Base-by-base conservation (phyloP, 2,888 invertebrate genomes). In the Sericinus montela region DNA sequence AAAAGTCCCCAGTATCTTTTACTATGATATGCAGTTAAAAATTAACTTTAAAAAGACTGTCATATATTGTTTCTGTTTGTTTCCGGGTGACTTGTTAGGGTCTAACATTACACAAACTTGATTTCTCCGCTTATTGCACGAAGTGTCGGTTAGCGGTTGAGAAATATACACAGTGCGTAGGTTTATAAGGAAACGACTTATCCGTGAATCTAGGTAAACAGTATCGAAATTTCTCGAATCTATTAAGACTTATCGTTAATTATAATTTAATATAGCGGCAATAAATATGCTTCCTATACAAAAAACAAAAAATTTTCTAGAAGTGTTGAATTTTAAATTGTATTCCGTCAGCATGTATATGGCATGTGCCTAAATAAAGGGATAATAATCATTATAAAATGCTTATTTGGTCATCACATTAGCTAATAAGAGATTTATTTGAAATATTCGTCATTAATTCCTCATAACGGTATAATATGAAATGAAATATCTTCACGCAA, bases 161-260 rank as follows among this genome's bases (percentile, higher is more conserved):
- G 74, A 67, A 80, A 81, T 58, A 45, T 72, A 69, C 66, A 65
- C 66, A 65, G 70, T 65, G 58, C 58, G 59, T 69, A 60, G 57
- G 57, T 77, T 69, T 78, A 70, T 73, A 82, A 76, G 81, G 79
- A 74, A 80, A 75, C 62, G 48, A 48, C 58, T 55, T 53, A 48
- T 52, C 51, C 53, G 54, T 60, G 54, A 55, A 62, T 67, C 63
- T 65, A 67, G 62, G 61, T 57, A 58, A 59, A 66, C 65, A 63
- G 19, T 54, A 63, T 60, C 64, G 53, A 72, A 65, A 70, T 69
- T 69, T 47, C 56, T 49, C 52, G 56, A 59, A 38, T 19, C 1
- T 8, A 11, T 11, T 13, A 13, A 11, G 23, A 19, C 4, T 1
- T 19, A 19, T 19, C 5, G 19, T 19, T 19, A 19, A 3, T 19